Evolutionary conservation across 1,140 invertebrate genomes (phyloP).

Genomic region (Druon quercuslanigerum): DNA sequence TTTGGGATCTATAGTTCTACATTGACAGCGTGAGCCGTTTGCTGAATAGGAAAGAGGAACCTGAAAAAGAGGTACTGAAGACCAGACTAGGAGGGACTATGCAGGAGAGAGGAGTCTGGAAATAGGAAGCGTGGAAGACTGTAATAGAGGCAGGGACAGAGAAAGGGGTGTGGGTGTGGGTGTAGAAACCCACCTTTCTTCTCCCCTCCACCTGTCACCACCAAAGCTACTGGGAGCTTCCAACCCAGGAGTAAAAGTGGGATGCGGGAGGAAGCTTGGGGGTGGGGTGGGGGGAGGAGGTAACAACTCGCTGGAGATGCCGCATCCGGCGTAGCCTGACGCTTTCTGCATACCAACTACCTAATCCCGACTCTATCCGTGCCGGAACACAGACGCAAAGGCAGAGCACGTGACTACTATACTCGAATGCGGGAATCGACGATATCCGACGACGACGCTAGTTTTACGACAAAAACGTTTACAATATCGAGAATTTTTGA

Average conservation of each 20-base stretch:
- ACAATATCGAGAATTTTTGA: slow-evolving; percentile 57
- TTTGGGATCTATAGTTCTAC: slow-evolving; percentile 30
- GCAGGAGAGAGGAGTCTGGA: slow-evolving; percentile 8
- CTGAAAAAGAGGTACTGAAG: slow-evolving; percentile 41
- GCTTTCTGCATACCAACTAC: slow-evolving; percentile 69
- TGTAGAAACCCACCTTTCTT: slow-evolving; percentile 51
- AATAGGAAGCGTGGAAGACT: slow-evolving; percentile 20
- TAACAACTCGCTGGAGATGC: slow-evolving; percentile 71
- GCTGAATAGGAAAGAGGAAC: slow-evolving; percentile 29
- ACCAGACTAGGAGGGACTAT: slow-evolving; percentile 6
- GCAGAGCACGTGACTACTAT: slow-evolving; percentile 57
- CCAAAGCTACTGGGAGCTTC: slow-evolving; percentile 25
- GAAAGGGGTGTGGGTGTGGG: slow-evolving; percentile 55
- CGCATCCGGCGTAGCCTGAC: slow-evolving; percentile 67
- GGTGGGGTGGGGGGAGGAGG: slow-evolving; percentile 48
- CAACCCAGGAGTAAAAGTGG: slow-evolving; percentile 3
- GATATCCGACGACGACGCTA: slow-evolving; percentile 45
- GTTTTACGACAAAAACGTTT: slow-evolving; percentile 61
- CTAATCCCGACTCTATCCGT: slow-evolving; percentile 64
- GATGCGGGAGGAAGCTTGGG: slow-evolving; percentile 34
- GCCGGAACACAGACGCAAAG: slow-evolving; percentile 52
- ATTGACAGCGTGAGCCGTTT: slow-evolving; percentile 42
- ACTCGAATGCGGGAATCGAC: slow-evolving; percentile 58
- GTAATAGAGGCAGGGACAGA: slow-evolving; percentile 2
- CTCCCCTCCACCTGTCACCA: slow-evolving; percentile 56